Evolutionary conservation across 2,888 invertebrate genomes (phyloP), one percentile per base, ranked within the genome.

Genomic region (Pyrocoelia pectoralis): DNA sequence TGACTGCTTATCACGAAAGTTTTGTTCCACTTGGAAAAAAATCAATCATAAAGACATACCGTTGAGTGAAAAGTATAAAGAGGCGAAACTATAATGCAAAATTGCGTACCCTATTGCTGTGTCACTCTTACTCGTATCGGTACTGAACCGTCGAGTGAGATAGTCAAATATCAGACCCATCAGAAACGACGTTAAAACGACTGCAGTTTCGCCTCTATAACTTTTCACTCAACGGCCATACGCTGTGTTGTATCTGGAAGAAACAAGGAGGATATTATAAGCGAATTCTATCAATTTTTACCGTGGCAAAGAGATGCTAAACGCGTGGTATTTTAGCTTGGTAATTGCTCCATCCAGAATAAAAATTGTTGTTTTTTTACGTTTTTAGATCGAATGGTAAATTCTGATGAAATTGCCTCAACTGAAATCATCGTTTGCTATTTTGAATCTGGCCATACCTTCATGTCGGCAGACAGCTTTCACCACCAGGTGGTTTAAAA

Each of bases 321-420:
- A 24, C 29, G 57, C 15, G 54, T 59, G n/a, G 55, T 62, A 15
- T 46, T 61, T 13, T 62, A 54, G 56, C 43, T 60, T 40, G 60
- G 59, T 38, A 64, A 60, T 24, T 55, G 55, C 28, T 14, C 41
- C n/a, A 51, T 33, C 19, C 58, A 58, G 38, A 58, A 58, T 28
- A 65, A 67, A 29, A 67, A 67, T 53, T 68, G 68, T 56, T 17
- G 54, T 15, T 49, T 65, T 9, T 43, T 68, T 4, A 56, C 50
- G 9, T 65, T 62, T 54, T 51, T 68, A 33, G 40, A 59, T 8
- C n/a, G 29, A 14, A 65, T 61, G n/a, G 48, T 67, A 6, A 65
- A 65, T 56, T 65, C 41, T n/a, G 18, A 12, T 15, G 61, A 67
- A 15, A 61, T 67, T 17, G 43, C 57, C 43, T 51, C 60, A 12